A percentile compares a stretch with the other conserved stretches of the same genome.
Conservation (phyloP, 2,888 invertebrate genomes). For the Notodonta ziczac region DNA sequence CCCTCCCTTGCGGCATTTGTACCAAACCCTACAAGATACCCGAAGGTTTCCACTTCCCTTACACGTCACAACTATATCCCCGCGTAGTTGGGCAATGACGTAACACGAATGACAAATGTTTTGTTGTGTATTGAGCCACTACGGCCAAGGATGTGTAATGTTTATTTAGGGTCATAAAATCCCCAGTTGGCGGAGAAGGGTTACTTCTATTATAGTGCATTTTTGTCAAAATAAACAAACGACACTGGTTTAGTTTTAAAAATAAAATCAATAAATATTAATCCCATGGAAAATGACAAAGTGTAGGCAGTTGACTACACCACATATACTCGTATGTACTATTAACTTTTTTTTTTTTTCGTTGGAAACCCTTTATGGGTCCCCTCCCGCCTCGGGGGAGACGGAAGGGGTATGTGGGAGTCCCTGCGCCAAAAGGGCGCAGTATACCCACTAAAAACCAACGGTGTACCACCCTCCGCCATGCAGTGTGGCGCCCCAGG, state of each 20-base stretch:
- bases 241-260: neutral
- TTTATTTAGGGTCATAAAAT: slow-evolving; percentile 35
- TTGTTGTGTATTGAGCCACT: slow-evolving; percentile 17
- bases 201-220: slow-evolving; percentile 16
- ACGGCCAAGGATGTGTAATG: slow-evolving; percentile 19
- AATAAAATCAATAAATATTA: too few relatives aligned
- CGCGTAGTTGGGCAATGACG: slow-evolving; percentile 13
- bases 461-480: too few relatives aligned
- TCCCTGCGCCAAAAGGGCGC: too few relatives aligned
- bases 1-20: slow-evolving; percentile 12
- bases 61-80: slow-evolving; percentile 25
- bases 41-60: slow-evolving; percentile 14
- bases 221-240: slow-evolving; percentile 20
- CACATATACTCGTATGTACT: too few relatives aligned
- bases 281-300: too few relatives aligned
- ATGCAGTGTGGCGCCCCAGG: too few relatives aligned
- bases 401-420: too few relatives aligned
- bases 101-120: slow-evolving; percentile 36
- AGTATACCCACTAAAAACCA: too few relatives aligned
- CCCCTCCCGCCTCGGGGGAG: too few relatives aligned
- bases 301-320: too few relatives aligned
- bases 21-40: slow-evolving; percentile 15
- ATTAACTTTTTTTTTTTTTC: too few relatives aligned
- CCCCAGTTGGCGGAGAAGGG: slow-evolving; percentile 32
- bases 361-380: too few relatives aligned